phyloP scores from a whole-genome alignment of 2,888 invertebrate genomes.

The Aricia artaxerxes region DNA sequence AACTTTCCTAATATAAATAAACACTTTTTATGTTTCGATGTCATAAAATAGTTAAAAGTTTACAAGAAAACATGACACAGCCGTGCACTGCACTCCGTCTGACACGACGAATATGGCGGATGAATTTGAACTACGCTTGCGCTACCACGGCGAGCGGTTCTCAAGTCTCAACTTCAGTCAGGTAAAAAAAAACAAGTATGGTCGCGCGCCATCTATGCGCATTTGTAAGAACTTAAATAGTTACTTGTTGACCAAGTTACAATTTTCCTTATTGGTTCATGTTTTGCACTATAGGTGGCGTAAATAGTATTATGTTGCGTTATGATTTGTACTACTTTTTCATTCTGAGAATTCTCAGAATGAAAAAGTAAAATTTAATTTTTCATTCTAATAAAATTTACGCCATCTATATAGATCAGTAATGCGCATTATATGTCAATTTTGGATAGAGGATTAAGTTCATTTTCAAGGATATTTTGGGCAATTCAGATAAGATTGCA shows the following conservation, averaged over 20 bases:
- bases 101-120: slow-evolving; percentile 81
- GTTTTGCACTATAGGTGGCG: slow-evolving; percentile 29
- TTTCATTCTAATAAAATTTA: no score
- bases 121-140: slow-evolving; percentile 79
- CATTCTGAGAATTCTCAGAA: no score
- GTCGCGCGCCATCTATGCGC: slow-evolving; percentile 54
- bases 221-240: slow-evolving; percentile 45
- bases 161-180: slow-evolving; percentile 46
- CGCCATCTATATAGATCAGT: no score
- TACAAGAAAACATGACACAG: slow-evolving; percentile 77
- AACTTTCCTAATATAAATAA: slow-evolving; percentile 57
- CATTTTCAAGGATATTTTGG: no score
- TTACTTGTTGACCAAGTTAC: not conserved
- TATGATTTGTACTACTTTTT: no score
- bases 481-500: no score
- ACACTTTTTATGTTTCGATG: slow-evolving; percentile 65
- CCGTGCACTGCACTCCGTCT: slow-evolving; percentile 76
- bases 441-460: no score
- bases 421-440: no score
- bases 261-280: not conserved
- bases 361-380: no score
- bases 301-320: no score
- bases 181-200: slow-evolving; percentile 59
- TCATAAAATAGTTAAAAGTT: slow-evolving; percentile 68
- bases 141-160: slow-evolving; percentile 54